Evolutionary conservation across 2,888 invertebrate species (phyloP), one percentile per base, ranked within the genome.

Genomic region (Lacanobia oleracea): DNA sequence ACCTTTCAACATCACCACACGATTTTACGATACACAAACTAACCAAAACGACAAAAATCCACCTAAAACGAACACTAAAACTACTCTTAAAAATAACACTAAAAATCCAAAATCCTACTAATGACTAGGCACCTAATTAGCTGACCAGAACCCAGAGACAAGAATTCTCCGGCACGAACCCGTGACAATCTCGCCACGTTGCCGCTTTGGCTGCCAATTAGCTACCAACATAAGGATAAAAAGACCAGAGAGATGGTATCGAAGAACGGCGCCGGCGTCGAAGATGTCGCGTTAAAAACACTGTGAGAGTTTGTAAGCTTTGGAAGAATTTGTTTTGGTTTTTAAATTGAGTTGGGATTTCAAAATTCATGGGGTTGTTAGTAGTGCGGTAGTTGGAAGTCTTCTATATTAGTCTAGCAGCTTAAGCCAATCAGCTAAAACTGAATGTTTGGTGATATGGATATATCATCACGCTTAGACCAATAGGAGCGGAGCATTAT

Each of bases 41-140:
- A 14, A 23, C n/a, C n/a, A 62, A 60, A 61, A 14, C 62, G 37
- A 70, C 74, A 77, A 68, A 80, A 79, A 83, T 74, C 63, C 72
- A 68, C 71, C 56, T 23, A 61, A 69, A 74, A n/a, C 27, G 10
- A 10, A 12, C 33, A 43, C 10, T 23, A 10, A 10, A 33, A 43
- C 10, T 23, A 37, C n/a, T 45, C 14, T 18, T 73, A 45, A 74
- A 83, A 79, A 76, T 72, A 79, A 67, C 67, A 69, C 61, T 4
- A 43, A 37, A 33, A 77, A 54, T 53, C 27, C 50, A 56, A 67
- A 67, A 65, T 51, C n/a, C 37, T 18, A 67, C 82, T 83, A 87
- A 87, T 87, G 85, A 82, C 69, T 67, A 73, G 69, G 62, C 77
- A 73, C 73, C 83, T 87, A 86, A 87, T 87, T 87, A 88, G 74